Evolutionary conservation across 2,888 invertebrate genomes (phyloP).

Genomic region (Deroplatys truncata): DNA sequence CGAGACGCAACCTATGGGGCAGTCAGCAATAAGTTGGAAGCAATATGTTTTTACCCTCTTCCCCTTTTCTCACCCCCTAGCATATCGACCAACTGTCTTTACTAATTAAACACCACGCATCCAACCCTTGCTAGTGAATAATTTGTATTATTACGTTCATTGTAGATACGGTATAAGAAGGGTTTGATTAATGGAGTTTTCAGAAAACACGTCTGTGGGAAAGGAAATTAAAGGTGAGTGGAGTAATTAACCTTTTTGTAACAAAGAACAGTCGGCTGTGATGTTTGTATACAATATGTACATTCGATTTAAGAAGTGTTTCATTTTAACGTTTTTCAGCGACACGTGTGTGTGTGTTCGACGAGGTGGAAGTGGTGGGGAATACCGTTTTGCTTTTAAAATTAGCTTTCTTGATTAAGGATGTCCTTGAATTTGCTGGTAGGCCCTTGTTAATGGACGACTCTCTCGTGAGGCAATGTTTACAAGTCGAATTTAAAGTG

Average conservation of each 20-base stretch:
- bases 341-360: too few relatives aligned
- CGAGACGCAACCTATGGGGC: background rate
- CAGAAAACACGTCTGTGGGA: background rate
- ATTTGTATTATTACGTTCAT: background rate
- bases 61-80: background rate
- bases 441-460: too few relatives aligned
- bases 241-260: background rate
- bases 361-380: too few relatives aligned
- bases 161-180: background rate
- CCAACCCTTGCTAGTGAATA: background rate
- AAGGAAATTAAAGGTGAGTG: background rate
- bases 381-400: too few relatives aligned
- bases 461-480: too few relatives aligned
- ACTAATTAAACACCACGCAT: background rate
- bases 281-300: too few relatives aligned
- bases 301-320: too few relatives aligned
- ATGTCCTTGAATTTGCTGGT: too few relatives aligned
- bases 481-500: too few relatives aligned
- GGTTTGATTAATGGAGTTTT: background rate
- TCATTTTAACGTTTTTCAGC: too few relatives aligned
- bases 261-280: background rate
- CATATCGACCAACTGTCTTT: background rate
- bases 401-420: too few relatives aligned
- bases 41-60: background rate
- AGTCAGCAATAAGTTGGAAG: background rate